A percentile compares a stretch with the other conserved stretches of the same genome.
phyloP scores from a whole-genome alignment of 2,797 vertebrate genomes.

The Prionace glauca region DNA sequence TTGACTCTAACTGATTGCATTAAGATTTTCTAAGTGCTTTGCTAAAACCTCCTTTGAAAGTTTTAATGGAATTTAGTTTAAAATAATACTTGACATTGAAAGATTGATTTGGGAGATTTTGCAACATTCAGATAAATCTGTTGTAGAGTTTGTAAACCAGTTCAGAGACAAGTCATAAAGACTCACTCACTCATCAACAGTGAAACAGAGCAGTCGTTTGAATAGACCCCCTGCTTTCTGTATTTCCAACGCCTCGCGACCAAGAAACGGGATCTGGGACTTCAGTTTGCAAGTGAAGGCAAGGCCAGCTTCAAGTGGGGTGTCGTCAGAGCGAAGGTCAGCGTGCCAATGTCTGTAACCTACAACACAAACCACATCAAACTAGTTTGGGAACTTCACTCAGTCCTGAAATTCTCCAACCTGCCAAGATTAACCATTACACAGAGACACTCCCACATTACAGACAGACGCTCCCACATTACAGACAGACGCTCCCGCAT shows the following conservation, averaged over 20 bases:
- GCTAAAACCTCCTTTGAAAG: no score
- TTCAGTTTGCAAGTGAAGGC: slow-evolving; percentile 92
- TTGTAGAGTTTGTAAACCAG: no score
- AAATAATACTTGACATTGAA: background rate
- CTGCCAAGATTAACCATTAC: no score
- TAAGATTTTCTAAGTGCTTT: no score
- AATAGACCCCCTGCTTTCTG: slow-evolving; percentile 71
- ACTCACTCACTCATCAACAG: slow-evolving; percentile 83
- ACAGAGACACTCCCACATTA: no score
- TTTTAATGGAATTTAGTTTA: no score
- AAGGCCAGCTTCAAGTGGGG: slow-evolving; percentile 80
- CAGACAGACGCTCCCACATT: no score
- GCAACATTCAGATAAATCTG: background rate
- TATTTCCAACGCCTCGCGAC: slow-evolving; percentile 70
- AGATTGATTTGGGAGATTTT: background rate
- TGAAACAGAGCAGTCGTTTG: slow-evolving; percentile 82
- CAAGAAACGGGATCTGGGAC: slow-evolving; percentile 72
- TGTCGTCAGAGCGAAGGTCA: slow-evolving; percentile 83
- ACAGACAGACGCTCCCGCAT: no score
- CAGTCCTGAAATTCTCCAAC: background rate
- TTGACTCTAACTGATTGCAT: no score
- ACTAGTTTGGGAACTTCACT: background rate
- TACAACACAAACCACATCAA: slow-evolving; percentile 45
- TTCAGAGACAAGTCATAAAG: background rate
- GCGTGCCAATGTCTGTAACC: slow-evolving; percentile 93